Percentiles rank a stretch among this genome's conserved stretches.
Conservation (phyloP, 53 echinoderm and acorn worm genomes). For the Hippasteria phrygiana region DNA sequence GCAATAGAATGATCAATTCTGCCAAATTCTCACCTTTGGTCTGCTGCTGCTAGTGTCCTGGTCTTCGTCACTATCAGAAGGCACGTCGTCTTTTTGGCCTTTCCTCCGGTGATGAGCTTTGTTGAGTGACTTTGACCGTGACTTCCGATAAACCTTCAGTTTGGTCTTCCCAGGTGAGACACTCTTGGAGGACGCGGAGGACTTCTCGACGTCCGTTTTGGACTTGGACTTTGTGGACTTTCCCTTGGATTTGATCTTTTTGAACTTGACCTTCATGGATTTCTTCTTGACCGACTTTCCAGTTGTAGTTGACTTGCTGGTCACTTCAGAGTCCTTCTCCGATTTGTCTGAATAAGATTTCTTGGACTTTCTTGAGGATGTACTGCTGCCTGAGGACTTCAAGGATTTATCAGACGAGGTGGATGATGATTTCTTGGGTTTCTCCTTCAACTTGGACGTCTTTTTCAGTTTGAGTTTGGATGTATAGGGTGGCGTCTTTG, state of each 20-base stretch:
- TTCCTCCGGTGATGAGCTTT: constrained; percentile 19
- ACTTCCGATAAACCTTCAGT: constrained; percentile 65
- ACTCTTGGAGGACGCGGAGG: neutral
- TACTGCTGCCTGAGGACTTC: constrained; percentile 29
- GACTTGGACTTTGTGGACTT: constrained; percentile 29
- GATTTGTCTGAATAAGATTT: constrained; percentile 35
- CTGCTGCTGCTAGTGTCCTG: neutral
- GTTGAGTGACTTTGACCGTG: constrained; percentile 20
- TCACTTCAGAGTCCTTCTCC: constrained; percentile 34
- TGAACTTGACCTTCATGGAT: constrained; percentile 25
- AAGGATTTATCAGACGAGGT: constrained; percentile 27
- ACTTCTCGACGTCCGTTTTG: constrained; percentile 3
- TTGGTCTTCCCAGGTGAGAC: constrained; percentile 53
- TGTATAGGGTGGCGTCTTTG: constrained; percentile 60
- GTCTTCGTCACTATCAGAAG: constrained; percentile 40
- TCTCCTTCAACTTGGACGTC: constrained; percentile 60
- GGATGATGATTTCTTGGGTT: constrained; percentile 33
- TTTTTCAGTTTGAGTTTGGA: constrained; percentile 60
- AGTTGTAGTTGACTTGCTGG: constrained; percentile 21
- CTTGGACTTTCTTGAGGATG: constrained; percentile 38
- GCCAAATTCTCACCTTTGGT: constrained; percentile 17
- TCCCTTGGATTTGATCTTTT: constrained; percentile 31
- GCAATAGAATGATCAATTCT: neutral
- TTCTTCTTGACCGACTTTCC: constrained; percentile 25
- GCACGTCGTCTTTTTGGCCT: constrained; percentile 21